phyloP scores from a whole-genome alignment of 1,140 invertebrate species.

The Heliconius eleuchia region DNA sequence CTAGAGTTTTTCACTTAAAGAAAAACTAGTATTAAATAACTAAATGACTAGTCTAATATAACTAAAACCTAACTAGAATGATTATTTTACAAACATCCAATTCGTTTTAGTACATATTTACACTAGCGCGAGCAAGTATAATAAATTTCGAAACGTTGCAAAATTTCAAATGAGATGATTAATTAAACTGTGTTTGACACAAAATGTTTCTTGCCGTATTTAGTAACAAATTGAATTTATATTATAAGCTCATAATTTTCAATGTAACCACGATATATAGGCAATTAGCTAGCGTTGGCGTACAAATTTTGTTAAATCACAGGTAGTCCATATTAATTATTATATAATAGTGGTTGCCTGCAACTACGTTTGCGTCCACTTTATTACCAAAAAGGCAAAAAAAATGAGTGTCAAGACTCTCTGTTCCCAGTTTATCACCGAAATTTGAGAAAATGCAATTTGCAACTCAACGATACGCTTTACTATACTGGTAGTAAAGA shows the following conservation, averaged over 20 bases:
- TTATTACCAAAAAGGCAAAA: too few relatives aligned
- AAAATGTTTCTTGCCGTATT: constrained; percentile 25
- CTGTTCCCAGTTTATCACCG: too few relatives aligned
- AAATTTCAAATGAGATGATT: constrained; percentile 26
- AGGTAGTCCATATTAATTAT: neutral
- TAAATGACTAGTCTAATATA: neutral
- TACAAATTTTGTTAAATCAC: constrained; percentile 11
- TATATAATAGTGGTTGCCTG: neutral
- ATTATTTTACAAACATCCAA: neutral
- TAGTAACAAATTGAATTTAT: constrained; percentile 37
- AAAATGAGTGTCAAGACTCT: too few relatives aligned
- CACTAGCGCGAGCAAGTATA: neutral
- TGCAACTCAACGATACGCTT: too few relatives aligned
- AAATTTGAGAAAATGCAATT: too few relatives aligned
- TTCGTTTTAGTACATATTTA: neutral
- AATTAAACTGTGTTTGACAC: constrained; percentile 24
- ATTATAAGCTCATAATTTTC: constrained; percentile 34
- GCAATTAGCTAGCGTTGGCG: constrained; percentile 29
- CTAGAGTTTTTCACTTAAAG: too few relatives aligned
- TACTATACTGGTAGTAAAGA: too few relatives aligned
- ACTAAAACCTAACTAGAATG: neutral
- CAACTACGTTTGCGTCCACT: too few relatives aligned
- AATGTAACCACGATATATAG: constrained; percentile 32
- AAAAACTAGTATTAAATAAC: too few relatives aligned
- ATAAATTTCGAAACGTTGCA: neutral